Evolutionary conservation across 37 sponge, comb jelly and placozoan species (phyloP).

Genomic region (Aplysina aerophoba): DNA sequence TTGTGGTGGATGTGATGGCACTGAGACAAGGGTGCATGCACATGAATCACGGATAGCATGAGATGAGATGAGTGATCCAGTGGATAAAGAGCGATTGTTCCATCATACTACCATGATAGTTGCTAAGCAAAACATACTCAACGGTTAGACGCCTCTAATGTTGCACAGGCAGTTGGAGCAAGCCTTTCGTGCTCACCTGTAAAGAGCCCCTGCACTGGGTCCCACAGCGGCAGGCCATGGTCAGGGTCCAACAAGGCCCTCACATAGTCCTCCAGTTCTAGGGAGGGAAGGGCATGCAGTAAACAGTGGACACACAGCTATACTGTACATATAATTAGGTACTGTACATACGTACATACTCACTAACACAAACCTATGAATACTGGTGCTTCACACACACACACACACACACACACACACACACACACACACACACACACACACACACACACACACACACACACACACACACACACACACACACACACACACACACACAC

Average conservation of each 20-base stretch:
- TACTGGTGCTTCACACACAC: neutral
- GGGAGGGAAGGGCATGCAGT: neutral
- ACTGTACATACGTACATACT: neutral
- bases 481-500: too few species aligned
- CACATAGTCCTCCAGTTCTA: slow-evolving; percentile 21
- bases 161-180: too few species aligned
- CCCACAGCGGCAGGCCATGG: neutral
- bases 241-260: slow-evolving; percentile 20
- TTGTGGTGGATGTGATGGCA: too few species aligned
- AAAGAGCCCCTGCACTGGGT: neutral
- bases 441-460: too few species aligned
- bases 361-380: neutral
- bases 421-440: neutral
- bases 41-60: too few species aligned
- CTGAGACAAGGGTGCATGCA: too few species aligned
- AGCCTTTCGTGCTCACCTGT: neutral
- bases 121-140: too few species aligned
- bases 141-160: too few species aligned
- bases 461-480: too few species aligned
- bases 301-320: neutral
- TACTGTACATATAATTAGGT: neutral
- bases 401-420: neutral
- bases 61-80: too few species aligned
- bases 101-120: too few species aligned
- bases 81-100: too few species aligned